Percentiles rank a stretch among this genome's conserved stretches.
Evolutionary conservation across 2,797 vertebrate species (phyloP).

Genomic region (Sebastes wilsoni): DNA sequence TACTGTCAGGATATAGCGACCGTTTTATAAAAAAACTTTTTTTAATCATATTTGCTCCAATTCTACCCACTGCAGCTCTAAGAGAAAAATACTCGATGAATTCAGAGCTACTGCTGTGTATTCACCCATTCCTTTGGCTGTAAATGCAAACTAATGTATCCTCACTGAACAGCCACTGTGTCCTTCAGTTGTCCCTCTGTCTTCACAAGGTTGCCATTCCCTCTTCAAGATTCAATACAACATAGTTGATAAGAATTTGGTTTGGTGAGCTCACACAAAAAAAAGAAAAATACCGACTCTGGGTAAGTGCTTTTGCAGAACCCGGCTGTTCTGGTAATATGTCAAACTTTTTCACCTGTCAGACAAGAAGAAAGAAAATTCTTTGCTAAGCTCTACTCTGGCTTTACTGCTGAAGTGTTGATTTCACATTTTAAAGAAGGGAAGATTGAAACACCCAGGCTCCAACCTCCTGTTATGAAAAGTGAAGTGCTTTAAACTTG

Average conservation of each 20-base stretch:
- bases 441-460: background rate
- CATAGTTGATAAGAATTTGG: background rate
- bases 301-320: background rate
- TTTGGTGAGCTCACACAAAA: background rate
- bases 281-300: background rate
- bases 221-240: background rate
- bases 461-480: too few species aligned
- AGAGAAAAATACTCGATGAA: conserved; percentile 20
- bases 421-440: background rate
- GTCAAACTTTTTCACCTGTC: background rate
- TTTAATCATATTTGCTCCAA: too few species aligned
- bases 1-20: too few species aligned
- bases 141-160: conserved; percentile 27
- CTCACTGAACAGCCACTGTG: background rate
- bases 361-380: background rate
- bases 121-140: conserved; percentile 6
- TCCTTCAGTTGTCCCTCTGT: conserved; percentile 30
- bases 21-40: too few species aligned
- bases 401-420: background rate
- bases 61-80: conserved; percentile 12
- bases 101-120: conserved; percentile 22
- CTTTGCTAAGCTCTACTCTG: background rate
- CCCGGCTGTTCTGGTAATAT: background rate
- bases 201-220: background rate
- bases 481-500: too few species aligned